Percentiles rank a stretch among this genome's conserved stretches.
Conservation (phyloP, 1,140 invertebrate genomes). For the Saxidomus purpurata region DNA sequence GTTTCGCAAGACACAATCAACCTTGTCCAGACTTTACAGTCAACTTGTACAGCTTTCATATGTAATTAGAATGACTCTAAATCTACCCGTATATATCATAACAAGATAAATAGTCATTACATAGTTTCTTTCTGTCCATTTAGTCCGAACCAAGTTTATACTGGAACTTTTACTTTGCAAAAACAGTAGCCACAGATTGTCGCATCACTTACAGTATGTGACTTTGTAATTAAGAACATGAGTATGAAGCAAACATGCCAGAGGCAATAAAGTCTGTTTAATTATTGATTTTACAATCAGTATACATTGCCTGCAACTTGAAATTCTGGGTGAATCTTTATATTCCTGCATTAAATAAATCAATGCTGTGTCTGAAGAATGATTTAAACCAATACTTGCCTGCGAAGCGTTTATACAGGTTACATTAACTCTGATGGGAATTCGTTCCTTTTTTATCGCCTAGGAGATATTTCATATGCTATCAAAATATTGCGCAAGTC, state of each 20-base stretch:
- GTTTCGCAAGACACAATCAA: too few species aligned
- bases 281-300: neutral
- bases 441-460: neutral
- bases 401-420: neutral
- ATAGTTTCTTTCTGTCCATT: too few species aligned
- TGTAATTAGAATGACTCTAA: too few species aligned
- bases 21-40: too few species aligned
- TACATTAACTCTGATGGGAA: neutral
- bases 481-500: neutral
- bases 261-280: neutral
- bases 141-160: too few species aligned
- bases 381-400: constrained; percentile 1
- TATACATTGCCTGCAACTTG: neutral
- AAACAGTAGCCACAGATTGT: too few species aligned
- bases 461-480: neutral
- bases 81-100: too few species aligned
- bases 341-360: neutral
- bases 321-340: neutral
- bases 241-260: neutral
- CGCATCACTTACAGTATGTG: neutral
- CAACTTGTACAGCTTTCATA: too few species aligned
- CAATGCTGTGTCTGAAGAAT: neutral
- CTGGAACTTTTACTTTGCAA: too few species aligned
- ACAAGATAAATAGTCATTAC: too few species aligned
- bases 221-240: neutral